Base-by-base conservation (phyloP, 1,140 invertebrate species). In the Hestina assimilis region DNA sequence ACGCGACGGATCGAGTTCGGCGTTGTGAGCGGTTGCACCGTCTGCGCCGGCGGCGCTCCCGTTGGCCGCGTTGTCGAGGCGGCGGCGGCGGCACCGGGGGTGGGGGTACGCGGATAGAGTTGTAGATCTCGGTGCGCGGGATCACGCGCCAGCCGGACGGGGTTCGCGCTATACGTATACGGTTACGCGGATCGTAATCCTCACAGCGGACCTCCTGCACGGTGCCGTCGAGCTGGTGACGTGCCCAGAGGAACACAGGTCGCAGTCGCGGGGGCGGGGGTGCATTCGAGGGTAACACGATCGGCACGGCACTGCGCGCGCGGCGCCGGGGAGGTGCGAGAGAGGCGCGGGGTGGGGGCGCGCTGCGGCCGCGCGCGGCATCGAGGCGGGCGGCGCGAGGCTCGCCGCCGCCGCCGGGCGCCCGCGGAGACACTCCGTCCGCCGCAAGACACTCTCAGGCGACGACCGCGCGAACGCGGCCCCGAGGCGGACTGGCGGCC, bases 171-270 rank as follows among this genome's bases (percentile, higher is more conserved):
- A 96, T 85, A 59, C 94, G 92, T 57, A 96, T 94, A 8, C 95
- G 92, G 87, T 95, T 96, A 28, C 94, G 89, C 72, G 94, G 93
- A 85, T 95, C 94, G 89, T 95, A 96, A 75, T 96, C 95, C 83
- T 95, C 95, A 87, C 94, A 95, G 75, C 93, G 92, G 60, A 96
- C 94, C 81, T 95, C 93, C 71, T 95, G 91, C 69, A 96, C 95
- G 72, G 90, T 91, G 50, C 93, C 93, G 72, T 95, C 93, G 59
- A 92, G 90, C 78, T 95, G 94, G 66, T n/a, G n/a, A n/a, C 93
- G 92, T 29, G 94, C 93, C 94, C 94, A 95, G 48, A 95, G 89
- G 80, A 96, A 96, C 51, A 96, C 94, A 42, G 95, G 94, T 17
- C 81, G 74, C 72, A 84, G 71, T 40, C 68, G 69, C 48, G 81